Base-by-base conservation (phyloP, 2,113 vertebrate genomes). In the Sapajus apella region DNA sequence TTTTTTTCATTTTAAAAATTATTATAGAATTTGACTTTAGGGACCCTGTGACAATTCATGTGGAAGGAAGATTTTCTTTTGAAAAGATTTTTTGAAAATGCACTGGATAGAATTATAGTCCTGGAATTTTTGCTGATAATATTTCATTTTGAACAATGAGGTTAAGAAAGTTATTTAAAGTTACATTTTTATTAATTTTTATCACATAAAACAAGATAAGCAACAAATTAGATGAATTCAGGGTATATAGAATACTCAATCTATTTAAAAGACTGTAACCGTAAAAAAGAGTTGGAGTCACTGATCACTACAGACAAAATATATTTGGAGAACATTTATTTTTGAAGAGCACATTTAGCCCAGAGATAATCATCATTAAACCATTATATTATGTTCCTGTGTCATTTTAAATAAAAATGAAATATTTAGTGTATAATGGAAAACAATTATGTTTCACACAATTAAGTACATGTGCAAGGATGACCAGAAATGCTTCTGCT, bases 1-100 rank as follows among this genome's bases (percentile, higher is more conserved):
- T 50, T 32, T 43, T 43, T 89, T 70, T 95, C 70, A 86, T 76
- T 93, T 96, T 68, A 52, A 81, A 75, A 89, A 21, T 81, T 84
- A 56, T 43, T 61, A 20, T 20, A 77, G 68, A 72, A 77, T 45
- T 21, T 80, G 47, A 56, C 66, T 56, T 84, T 37, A 61, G 58
- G 40, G 14, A 88, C 43, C 32, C 94, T 8, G 1, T 37, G 25
- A 68, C 40, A 72, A 47, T 95, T 82, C 47, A 58, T 45, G 1
- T 43, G 13, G 25, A 88, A 89, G 27, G 32, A 79, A 0, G 4
- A 66, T 25, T 64, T 35, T 70, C 81, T 45, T 18, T 68, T 12
- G 6, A 9, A 45, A 50, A 75, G 23, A 7, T 70, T 84, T 81
- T 91, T 66, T 14, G 76, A 58, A 68, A 64, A 68, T 32, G 1